Conservation (phyloP, 2,113 vertebrate genomes). For the Erpornis zantholeuca region DNA sequence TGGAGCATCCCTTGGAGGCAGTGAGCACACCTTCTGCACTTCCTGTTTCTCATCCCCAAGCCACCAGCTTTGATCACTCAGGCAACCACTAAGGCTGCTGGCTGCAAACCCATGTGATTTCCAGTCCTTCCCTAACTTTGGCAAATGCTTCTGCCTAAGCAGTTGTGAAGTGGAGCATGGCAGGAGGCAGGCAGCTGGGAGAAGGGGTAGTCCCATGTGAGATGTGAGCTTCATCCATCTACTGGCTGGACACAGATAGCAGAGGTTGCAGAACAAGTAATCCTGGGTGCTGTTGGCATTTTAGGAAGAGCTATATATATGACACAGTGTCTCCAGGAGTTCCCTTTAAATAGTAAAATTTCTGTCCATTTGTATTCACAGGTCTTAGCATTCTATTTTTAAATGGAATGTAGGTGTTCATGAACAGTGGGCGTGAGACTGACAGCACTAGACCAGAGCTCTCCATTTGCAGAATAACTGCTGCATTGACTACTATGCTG, state of each 20-base stretch:
- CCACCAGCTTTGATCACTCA: not conserved
- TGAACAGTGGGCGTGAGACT: conserved; percentile 8
- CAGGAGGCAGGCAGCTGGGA: fast-evolving
- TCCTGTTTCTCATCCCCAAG: not conserved
- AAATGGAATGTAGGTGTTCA: conserved; percentile 36
- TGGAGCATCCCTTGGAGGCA: not conserved
- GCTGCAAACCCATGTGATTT: not conserved
- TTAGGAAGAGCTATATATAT: not conserved
- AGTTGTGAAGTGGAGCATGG: not conserved
- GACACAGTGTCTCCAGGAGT: conserved; percentile 45
- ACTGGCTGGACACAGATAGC: not conserved
- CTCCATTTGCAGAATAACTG: conserved; percentile 25
- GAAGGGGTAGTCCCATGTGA: fast-evolving
- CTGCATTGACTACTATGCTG: not conserved
- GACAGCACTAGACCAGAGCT: conserved; percentile 55
- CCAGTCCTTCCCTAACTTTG: not conserved
- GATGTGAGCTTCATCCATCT: not conserved
- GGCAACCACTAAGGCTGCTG: not conserved
- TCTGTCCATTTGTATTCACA: conserved; percentile 46
- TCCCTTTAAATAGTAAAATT: conserved; percentile 50
- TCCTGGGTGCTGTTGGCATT: not conserved
- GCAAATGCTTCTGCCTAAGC: not conserved
- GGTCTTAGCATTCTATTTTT: conserved; percentile 45
- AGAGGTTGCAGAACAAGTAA: not conserved
- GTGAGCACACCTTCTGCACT: fast-evolving